Percentiles rank a stretch among this genome's conserved stretches.
Evolutionary conservation across 1,140 invertebrate species (phyloP).

Genomic region (Pissodes strobi): DNA sequence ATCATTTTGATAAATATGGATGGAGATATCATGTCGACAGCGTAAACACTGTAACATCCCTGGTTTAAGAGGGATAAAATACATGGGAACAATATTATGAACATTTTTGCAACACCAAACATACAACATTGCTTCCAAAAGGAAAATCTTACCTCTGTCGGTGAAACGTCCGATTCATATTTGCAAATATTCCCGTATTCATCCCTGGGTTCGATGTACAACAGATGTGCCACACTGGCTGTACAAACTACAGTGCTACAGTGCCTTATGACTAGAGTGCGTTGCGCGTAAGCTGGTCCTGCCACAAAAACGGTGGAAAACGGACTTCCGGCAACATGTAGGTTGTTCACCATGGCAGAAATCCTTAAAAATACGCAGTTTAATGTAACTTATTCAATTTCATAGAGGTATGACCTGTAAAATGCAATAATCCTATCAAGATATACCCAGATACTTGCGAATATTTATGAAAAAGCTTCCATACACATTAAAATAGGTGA

Average conservation of each 20-base stretch:
- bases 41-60: too few species aligned
- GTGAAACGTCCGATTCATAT: conserved; percentile 67
- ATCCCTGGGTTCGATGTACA: conserved; percentile 87
- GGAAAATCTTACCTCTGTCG: conserved; percentile 61
- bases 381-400: too few species aligned
- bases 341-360: conserved; percentile 77
- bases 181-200: conserved; percentile 85
- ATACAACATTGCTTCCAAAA: background rate
- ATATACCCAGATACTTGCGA: too few species aligned
- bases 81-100: too few species aligned
- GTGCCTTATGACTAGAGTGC: conserved; percentile 83
- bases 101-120: background rate
- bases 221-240: conserved; percentile 72
- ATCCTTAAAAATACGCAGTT: conserved; percentile 66
- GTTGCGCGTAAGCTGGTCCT: conserved; percentile 80
- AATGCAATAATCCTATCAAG: too few species aligned
- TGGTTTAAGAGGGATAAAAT: too few species aligned
- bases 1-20: too few species aligned
- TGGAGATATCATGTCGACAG: too few species aligned
- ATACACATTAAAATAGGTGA: too few species aligned
- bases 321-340: conserved; percentile 65
- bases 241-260: conserved; percentile 86
- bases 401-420: too few species aligned
- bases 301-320: conserved; percentile 63
- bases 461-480: too few species aligned